A percentile compares a stretch with the other conserved stretches of the same genome.
These are phyloP conservation scores for Microcebus murinus DNA, from an alignment of 2,113 vertebrate genomes.

Conservation along the genomic window DNA sequence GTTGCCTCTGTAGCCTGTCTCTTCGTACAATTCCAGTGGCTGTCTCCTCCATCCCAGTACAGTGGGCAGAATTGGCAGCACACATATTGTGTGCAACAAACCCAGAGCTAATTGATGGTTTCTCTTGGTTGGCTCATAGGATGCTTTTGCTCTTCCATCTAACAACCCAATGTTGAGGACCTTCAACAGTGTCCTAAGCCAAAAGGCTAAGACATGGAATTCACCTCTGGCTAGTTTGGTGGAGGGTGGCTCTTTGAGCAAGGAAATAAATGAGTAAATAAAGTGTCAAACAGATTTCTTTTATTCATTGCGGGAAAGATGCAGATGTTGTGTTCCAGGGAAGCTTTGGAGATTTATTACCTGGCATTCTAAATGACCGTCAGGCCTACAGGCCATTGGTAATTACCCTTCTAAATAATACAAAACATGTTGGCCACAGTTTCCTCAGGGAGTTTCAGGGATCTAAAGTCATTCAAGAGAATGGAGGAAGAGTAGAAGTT, in stretches of 20 bases:
- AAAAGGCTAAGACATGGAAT: background rate
- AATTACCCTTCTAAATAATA: conserved; percentile 61
- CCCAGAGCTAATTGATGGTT: background rate
- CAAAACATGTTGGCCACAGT: conserved; percentile 24
- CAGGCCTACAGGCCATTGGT: background rate
- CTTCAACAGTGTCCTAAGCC: background rate
- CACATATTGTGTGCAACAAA: background rate
- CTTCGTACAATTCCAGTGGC: background rate
- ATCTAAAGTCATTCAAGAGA: background rate
- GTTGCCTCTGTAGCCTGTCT: background rate
- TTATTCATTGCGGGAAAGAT: conserved; percentile 8
- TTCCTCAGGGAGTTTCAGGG: background rate
- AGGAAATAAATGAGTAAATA: conserved; percentile 34
- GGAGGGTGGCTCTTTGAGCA: background rate
- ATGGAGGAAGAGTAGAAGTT: background rate
- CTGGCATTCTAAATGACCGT: conserved; percentile 59
- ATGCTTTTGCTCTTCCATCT: background rate
- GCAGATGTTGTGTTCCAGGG: background rate
- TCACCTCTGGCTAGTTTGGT: background rate
- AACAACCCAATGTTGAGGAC: background rate
- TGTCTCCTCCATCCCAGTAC: background rate
- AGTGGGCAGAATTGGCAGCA: background rate
- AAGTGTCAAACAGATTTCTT: conserved; percentile 14
- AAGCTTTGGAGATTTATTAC: conserved; percentile 67
- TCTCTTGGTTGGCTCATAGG: background rate